Conservation (phyloP, 2,797 vertebrate genomes). For the Dendrocincla tyrannina region DNA sequence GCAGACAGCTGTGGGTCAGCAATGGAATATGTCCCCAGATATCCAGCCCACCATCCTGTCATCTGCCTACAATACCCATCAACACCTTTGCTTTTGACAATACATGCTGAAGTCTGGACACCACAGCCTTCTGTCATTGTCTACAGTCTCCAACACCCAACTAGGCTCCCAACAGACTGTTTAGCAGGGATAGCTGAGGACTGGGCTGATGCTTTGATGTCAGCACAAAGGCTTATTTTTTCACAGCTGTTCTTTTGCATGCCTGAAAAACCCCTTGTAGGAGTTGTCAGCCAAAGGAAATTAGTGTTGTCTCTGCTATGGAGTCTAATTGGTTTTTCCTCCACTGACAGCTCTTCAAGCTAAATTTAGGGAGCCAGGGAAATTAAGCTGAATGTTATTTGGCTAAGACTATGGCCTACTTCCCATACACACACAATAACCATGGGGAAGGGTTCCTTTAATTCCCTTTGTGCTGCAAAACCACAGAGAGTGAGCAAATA, state of each 20-base stretch:
- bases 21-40: background rate
- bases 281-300: constrained; percentile 44
- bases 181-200: background rate
- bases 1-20: background rate
- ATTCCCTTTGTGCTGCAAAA: background rate
- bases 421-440: background rate
- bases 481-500: background rate
- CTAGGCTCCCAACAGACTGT: fast-evolving
- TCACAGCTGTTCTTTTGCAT: background rate
- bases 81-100: background rate
- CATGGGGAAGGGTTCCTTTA: background rate
- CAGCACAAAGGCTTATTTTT: background rate
- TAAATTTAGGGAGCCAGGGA: constrained; percentile 45
- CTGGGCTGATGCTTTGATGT: background rate
- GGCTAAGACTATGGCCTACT: background rate
- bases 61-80: background rate
- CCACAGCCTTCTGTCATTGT: background rate
- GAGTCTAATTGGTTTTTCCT: constrained; percentile 40
- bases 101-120: background rate
- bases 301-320: constrained; percentile 45
- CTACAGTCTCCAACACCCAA: background rate
- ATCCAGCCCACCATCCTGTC: fast-evolving
- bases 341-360: constrained; percentile 40
- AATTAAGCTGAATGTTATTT: constrained; percentile 1
- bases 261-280: background rate